Base-by-base conservation (phyloP, 2,113 vertebrate species). In the Epinephelus cyanopodus region DNA sequence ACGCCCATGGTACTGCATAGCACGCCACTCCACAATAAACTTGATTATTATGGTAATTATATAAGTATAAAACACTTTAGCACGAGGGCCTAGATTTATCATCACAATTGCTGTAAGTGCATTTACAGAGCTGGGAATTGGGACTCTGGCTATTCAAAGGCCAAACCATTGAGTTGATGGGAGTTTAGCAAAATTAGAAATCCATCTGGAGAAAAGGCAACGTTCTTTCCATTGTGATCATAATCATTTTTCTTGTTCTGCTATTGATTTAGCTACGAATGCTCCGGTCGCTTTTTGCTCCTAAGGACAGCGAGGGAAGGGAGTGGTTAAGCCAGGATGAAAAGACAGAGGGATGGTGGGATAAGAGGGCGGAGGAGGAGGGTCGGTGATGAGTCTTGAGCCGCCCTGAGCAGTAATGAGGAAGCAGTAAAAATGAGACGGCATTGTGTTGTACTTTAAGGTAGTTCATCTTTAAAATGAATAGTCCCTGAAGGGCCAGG, bases 381-480 rank as follows among this genome's bases (percentile, higher is more conserved):
- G 77, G 66, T 81, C 78, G 53, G 87, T 91, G 92, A 93, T 93
- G 92, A 92, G 91, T 86, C 85, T 54, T 73, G 84, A 92, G 93
- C 88, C 64, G 80, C 91, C 91, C 92, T 84, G 89, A 94, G 90
- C 94, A 90, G 92, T 95, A 95, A 95, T 95, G 94, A 95, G 95
- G 87, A 90, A 89, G 93, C 92, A 89, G 92, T 95, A 95, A 95
- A 95, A 95, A 95, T 92, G 93, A 95, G 94, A 93, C 79, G 52
- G 90, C 93, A 93, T 95, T 95, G 94, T 95, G 93, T 94, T 94
- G 95, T 93, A 95, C 95, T 95, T 96, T 94, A 95, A 93, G 94
- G 94, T 93, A 95, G 95, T 96, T 95, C 95, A 95, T 96, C 95
- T 96, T 95, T 92, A 93, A 94, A 95, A 96, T 96, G 95, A 96